Base-by-base conservation (phyloP, 2,888 invertebrate species). In the Mycalesis mineus region DNA sequence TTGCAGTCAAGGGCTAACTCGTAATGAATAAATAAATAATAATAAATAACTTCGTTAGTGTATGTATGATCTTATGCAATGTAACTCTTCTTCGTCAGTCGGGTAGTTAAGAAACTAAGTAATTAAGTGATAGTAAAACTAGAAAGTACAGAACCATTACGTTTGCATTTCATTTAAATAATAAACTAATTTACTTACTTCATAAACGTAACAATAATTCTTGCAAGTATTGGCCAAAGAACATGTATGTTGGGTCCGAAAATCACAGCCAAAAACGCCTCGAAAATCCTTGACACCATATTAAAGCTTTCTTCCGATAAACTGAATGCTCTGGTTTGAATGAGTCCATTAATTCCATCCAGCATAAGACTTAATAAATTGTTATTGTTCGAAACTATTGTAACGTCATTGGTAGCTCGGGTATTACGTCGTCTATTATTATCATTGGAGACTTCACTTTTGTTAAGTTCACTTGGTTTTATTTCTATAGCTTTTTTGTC, bases 211-310 rank as follows among this genome's bases (percentile, higher is more conserved):
- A 44, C 45, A 28, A 48, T 41, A 22, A 53, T 13, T 31, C 49
- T 57, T 3, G 58, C 41, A 14, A 64, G 47, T 11, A 59, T 22
- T 8, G 64, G 60, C 40, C 60, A 50, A 3, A 54, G 29, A 11
- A 57, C n/a, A 51, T 54, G 15, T 1, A 36, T 49, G 13, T 53
- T 9, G 1, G 55, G 55, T 31, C 64, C 60, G 17, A 62, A 62
- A 1, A 62, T 22, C 3, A 60, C 2, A n/a, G 60, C 42, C 14
- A 60, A 5, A 7, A 60, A n/a, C 7, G 9, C 13, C 7, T 14
- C 11, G 7, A 49, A 42, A 7, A 42, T 11, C 8, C 4, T 28
- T 17, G 39, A 44, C 1, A 50, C 14, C 6, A 50, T 9, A 40
- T 39, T 13, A 13, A 13, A 28, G 14, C 7, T 40, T 14, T 28